A percentile compares a stretch with the other conserved stretches of the same genome.
These are phyloP conservation scores for Pristionchus mayeri DNA, from an alignment of 2,888 invertebrate species.

Conservation along the genomic window DNA sequence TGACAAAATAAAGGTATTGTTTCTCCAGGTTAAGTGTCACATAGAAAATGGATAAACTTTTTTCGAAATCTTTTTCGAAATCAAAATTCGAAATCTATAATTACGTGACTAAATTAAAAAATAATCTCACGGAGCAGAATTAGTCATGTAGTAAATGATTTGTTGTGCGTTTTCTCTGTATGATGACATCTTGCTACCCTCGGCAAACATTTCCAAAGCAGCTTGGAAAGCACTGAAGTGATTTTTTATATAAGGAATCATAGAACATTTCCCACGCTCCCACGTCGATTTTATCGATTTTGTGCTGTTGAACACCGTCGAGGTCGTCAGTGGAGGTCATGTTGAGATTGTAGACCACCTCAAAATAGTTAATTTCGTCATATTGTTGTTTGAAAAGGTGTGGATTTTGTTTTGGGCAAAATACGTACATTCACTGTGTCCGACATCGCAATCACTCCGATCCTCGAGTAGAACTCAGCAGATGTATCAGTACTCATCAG, in stretches of 20 bases:
- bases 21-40: too few species aligned
- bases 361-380: neutral
- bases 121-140: slow-evolving; percentile 16
- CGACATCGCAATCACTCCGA: neutral
- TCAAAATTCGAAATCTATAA: too few species aligned
- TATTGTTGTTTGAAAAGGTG: neutral
- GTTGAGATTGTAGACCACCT: slow-evolving; percentile 37
- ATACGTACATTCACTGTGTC: neutral
- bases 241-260: neutral
- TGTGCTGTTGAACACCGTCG: neutral
- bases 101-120: too few species aligned
- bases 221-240: slow-evolving; percentile 10
- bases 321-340: neutral
- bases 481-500: neutral
- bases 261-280: neutral
- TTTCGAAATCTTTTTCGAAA: too few species aligned
- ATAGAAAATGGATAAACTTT: too few species aligned
- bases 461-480: neutral
- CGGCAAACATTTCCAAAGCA: slow-evolving; percentile 4
- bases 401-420: neutral
- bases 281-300: slow-evolving; percentile 2
- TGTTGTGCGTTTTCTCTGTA: slow-evolving; percentile 12
- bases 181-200: neutral
- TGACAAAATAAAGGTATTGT: neutral
- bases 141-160: slow-evolving; percentile 22